phyloP scores from a whole-genome alignment of 2,113 vertebrate genomes.

The Anoplopoma fimbria region DNA sequence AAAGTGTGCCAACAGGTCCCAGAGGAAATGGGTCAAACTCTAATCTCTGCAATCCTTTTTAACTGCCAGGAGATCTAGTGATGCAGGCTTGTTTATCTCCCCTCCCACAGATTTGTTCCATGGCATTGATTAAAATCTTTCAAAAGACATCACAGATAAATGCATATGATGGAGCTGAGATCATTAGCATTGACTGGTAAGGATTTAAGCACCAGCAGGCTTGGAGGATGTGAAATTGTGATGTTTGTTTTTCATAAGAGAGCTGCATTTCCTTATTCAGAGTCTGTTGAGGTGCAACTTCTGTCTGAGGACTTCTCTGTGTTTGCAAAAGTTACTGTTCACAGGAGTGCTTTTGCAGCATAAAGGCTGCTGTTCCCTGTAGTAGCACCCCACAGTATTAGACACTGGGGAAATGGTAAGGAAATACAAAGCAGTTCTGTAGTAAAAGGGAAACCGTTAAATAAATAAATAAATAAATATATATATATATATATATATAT shows the following conservation, averaged over 20 bases:
- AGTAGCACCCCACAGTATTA: not conserved
- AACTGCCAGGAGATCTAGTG: not conserved
- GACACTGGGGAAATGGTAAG: not conserved
- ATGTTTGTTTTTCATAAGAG: slow-evolving; percentile 20
- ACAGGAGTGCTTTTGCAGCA: slow-evolving; percentile 6
- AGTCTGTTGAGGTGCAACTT: not conserved
- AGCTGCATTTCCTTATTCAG: slow-evolving; percentile 11
- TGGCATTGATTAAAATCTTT: slow-evolving; percentile 24
- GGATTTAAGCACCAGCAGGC: slow-evolving; percentile 2
- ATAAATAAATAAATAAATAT: too few relatives aligned
- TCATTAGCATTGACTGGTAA: slow-evolving; percentile 25
- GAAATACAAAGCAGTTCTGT: not conserved
- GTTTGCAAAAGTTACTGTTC: slow-evolving; percentile 2
- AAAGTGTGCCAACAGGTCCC: not conserved
- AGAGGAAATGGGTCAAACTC: not conserved
- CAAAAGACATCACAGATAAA: slow-evolving; percentile 26
- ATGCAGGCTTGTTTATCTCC: not conserved
- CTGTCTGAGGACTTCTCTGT: not conserved
- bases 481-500: too few relatives aligned
- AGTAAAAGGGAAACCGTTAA: not conserved
- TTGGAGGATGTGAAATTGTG: slow-evolving; percentile 4
- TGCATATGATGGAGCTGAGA: slow-evolving; percentile 11
- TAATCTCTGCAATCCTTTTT: not conserved
- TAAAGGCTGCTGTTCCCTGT: not conserved
- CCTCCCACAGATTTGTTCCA: not conserved